A percentile compares a stretch with the other conserved stretches of the same genome.
Conservation (phyloP, 1,140 invertebrate genomes). For the Pemphigus obesinymphae region DNA sequence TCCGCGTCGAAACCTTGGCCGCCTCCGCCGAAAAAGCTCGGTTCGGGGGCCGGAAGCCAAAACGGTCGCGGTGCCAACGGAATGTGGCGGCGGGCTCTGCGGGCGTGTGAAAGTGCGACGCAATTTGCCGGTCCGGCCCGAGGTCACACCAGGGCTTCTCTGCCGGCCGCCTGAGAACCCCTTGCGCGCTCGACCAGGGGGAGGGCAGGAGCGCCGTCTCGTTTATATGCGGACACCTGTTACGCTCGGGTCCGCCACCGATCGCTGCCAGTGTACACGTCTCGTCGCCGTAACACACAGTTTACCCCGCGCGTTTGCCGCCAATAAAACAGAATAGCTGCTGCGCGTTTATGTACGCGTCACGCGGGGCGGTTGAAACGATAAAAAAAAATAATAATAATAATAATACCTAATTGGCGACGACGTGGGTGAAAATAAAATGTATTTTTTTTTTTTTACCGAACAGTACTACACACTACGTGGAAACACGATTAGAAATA, state of each 20-base stretch:
- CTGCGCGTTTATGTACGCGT: background rate
- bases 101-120: slow-evolving; percentile 22
- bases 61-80: slow-evolving; percentile 2
- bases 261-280: background rate
- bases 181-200: background rate
- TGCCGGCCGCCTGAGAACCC: slow-evolving; percentile 10
- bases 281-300: background rate
- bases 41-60: background rate
- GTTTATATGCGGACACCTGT: slow-evolving; percentile 9
- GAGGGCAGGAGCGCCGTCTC: background rate
- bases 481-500: no score
- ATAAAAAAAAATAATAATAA: no score
- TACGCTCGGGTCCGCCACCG: background rate
- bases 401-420: no score
- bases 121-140: background rate
- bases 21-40: background rate
- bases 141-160: background rate
- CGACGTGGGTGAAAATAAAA: no score
- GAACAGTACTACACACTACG: no score
- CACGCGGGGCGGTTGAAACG: no score
- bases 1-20: background rate
- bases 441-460: no score
- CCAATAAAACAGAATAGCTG: background rate
- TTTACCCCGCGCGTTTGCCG: background rate
- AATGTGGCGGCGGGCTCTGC: background rate